Evolutionary conservation across 2,797 vertebrate genomes (phyloP), one percentile per base, ranked within the genome.

Genomic region (Rhinoraja longicauda): DNA sequence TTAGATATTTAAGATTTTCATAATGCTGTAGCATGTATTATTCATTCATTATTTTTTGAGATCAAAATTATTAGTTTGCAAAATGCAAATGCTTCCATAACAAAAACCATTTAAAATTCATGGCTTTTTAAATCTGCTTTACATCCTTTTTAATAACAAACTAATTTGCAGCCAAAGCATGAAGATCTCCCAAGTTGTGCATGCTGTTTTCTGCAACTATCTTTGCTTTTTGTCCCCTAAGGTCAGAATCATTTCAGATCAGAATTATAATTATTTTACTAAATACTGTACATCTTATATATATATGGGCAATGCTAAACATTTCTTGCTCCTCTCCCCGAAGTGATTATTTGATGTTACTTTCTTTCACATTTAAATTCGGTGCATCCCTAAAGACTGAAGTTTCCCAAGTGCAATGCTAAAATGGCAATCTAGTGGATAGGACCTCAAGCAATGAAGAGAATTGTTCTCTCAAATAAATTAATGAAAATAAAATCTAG

Each of bases 61-160:
- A 29, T 72, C 90, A 45, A 24, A 36, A 45, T 57, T 92, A 73
- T 57, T 26, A 73, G 90, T 75, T 92, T 92, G 90, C 90, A 92
- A 92, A 92, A 92, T 92, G 90, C 70, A 57, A 75, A 75, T 73
- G 90, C 70, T 92, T 92, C 12, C 90, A 29, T 75, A 17, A 53
- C 70, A 92, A 75, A 78, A 92, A 75, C 13, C 26, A 88, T 67
- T 62, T 88, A 32, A 88, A 64, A n/a, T 62, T 91, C 39, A 15
- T 53, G 67, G 70, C 70, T 26, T 73, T 29, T 73, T 73, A 10
- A 91, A 53, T 53, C 29, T 88, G 59, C 45, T 88, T 64, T 88
- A 53, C 21, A 29, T 72, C 2, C 19, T 73, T 53, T 53, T 91
- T n/a, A 92, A 53, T 57, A 92, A 75, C 84, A 75, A 21, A 39